Evolutionary conservation across 2,113 vertebrate genomes (phyloP).

Genomic region (Lepidothrix coronata): DNA sequence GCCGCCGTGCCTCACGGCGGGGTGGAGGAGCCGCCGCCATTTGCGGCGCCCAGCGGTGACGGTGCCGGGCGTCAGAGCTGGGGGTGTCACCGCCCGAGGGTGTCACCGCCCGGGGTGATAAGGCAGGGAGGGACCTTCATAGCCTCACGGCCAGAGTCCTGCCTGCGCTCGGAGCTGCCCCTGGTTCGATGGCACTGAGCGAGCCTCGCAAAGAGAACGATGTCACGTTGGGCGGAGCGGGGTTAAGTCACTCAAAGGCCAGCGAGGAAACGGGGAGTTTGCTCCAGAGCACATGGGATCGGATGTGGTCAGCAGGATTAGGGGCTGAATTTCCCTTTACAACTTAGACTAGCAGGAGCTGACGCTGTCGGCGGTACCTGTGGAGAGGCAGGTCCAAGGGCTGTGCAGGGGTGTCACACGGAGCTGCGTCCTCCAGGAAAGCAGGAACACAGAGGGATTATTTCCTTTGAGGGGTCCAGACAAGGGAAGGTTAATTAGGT

Average conservation of each 20-base stretch:
- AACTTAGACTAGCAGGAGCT: neutral
- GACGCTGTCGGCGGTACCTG: neutral
- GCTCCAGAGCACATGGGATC: accelerated
- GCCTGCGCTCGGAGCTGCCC: accelerated
- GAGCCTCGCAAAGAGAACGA: neutral
- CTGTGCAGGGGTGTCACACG: accelerated
- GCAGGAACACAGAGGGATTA: neutral
- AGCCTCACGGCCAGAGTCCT: neutral
- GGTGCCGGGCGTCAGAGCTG: too few species aligned
- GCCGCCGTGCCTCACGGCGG: neutral
- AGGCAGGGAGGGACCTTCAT: neutral
- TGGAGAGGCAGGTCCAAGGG: neutral
- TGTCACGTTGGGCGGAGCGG: neutral
- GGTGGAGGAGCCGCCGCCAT: neutral
- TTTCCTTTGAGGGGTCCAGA: too few species aligned
- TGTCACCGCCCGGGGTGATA: too few species aligned
- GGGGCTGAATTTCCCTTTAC: too few species aligned
- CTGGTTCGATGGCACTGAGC: neutral
- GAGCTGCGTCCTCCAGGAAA: accelerated
- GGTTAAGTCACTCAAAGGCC: neutral
- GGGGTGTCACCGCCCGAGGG: too few species aligned
- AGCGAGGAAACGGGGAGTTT: accelerated
- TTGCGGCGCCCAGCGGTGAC: neutral
- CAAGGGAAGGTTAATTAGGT: too few species aligned
- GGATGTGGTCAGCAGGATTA: accelerated